Conservation (phyloP, 2,888 invertebrate species). For the Artemia sp. region DNA sequence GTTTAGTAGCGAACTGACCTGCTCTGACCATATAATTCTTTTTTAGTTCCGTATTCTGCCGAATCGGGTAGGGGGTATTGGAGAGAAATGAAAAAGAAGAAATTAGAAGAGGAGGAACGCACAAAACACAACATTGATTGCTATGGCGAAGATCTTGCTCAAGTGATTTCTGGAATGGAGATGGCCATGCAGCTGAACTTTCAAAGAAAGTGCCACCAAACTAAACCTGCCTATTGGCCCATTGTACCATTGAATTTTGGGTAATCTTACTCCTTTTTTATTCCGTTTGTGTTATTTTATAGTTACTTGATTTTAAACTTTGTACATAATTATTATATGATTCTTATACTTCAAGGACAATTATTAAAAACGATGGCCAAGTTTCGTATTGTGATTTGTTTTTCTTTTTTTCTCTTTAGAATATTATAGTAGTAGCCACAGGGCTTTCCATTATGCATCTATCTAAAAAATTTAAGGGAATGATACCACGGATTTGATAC, state of each 20-base stretch:
- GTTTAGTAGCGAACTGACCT: no score
- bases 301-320: no score
- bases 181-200: conserved; percentile 7
- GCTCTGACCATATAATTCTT: neutral
- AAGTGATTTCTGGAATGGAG: conserved; percentile 6
- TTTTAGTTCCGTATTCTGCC: neutral
- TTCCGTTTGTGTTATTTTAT: no score
- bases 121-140: neutral
- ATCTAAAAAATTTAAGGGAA: no score
- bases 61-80: neutral
- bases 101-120: neutral
- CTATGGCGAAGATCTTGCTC: conserved; percentile 1
- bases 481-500: no score
- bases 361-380: no score
- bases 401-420: no score
- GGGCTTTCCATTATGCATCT: no score
- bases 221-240: conserved; percentile 7
- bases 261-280: neutral
- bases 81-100: neutral
- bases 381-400: neutral
- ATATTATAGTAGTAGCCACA: no score
- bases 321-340: no score
- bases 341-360: no score
- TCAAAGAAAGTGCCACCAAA: conserved; percentile 13
- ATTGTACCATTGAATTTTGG: neutral